Percentiles rank a stretch among this genome's conserved stretches.
phyloP scores from a whole-genome alignment of 37 sponge, comb jelly and placozoan species.

The Agelas oroides region DNA sequence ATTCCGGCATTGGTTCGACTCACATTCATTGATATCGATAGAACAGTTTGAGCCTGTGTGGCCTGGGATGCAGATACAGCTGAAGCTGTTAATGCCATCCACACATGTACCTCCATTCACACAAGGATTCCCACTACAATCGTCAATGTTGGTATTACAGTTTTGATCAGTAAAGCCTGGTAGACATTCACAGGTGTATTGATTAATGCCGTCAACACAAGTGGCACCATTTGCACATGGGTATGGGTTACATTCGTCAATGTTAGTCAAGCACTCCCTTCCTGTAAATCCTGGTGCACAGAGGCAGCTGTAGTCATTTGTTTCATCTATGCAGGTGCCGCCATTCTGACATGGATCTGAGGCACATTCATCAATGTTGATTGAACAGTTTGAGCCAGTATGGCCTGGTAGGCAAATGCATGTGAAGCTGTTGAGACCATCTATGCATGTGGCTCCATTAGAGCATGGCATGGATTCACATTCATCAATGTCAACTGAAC shows the following conservation, averaged over 20 bases:
- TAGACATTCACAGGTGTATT: constrained; percentile 53
- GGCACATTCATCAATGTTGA: constrained; percentile 45
- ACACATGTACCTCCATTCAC: constrained; percentile 74
- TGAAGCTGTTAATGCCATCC: constrained; percentile 12
- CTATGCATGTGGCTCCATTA: constrained; percentile 53
- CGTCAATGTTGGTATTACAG: constrained; percentile 42
- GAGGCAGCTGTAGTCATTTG: constrained; percentile 10
- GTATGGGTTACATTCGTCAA: constrained; percentile 62
- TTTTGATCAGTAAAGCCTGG: constrained; percentile 23
- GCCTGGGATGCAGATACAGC: constrained; percentile 28
- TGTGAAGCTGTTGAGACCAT: constrained; percentile 12
- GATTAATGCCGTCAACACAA: constrained; percentile 44
- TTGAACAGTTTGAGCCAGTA: constrained; percentile 56
- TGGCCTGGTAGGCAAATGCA: constrained; percentile 51
- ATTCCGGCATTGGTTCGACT: constrained; percentile 19
- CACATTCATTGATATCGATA: constrained; percentile 60
- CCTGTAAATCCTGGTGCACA: constrained; percentile 75
- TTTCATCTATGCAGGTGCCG: constrained; percentile 52
- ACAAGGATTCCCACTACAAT: constrained; percentile 47
- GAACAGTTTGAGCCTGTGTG: constrained; percentile 55
- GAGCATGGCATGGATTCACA: constrained; percentile 52
- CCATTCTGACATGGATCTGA: constrained; percentile 62
- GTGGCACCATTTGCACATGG: constrained; percentile 71
- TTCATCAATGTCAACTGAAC: constrained; percentile 36
- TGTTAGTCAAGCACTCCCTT: constrained; percentile 50